Evolutionary conservation across 92 coral and sea anemone genomes (phyloP).

Genomic region (Blastomussa wellsi): DNA sequence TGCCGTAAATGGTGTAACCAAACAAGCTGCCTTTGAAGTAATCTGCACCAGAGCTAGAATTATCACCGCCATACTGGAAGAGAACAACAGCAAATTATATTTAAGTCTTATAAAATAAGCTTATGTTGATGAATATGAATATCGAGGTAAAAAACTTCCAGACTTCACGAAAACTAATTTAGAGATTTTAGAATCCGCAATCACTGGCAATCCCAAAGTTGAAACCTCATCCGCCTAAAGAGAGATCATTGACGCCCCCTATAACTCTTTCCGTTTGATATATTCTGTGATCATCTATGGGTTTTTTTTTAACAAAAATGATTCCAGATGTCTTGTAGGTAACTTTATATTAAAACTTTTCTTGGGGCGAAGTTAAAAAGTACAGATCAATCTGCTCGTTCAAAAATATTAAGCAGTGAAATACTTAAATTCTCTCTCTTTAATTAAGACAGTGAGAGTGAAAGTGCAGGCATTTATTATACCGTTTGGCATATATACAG

Average conservation of each 20-base stretch:
- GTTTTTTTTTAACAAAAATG: too few species aligned
- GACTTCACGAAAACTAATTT: too few species aligned
- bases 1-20: slow-evolving; percentile 82
- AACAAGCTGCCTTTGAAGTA: slow-evolving; percentile 85
- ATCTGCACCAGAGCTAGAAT: slow-evolving; percentile 67
- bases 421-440: background rate
- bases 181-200: too few species aligned
- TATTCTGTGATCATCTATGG: too few species aligned
- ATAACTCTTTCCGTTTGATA: background rate
- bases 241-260: too few species aligned
- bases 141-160: too few species aligned
- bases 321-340: too few species aligned
- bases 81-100: background rate
- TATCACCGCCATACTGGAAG: slow-evolving; percentile 41
- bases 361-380: background rate
- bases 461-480: background rate
- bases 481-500: background rate
- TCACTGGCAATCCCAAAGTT: too few species aligned
- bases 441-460: background rate
- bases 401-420: background rate
- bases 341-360: too few species aligned
- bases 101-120: too few species aligned
- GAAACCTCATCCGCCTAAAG: too few species aligned
- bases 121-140: too few species aligned
- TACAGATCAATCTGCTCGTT: background rate